These are phyloP conservation scores for Orthosia cruda DNA, from an alignment of 2,888 invertebrate genomes.

Conservation along the genomic window DNA sequence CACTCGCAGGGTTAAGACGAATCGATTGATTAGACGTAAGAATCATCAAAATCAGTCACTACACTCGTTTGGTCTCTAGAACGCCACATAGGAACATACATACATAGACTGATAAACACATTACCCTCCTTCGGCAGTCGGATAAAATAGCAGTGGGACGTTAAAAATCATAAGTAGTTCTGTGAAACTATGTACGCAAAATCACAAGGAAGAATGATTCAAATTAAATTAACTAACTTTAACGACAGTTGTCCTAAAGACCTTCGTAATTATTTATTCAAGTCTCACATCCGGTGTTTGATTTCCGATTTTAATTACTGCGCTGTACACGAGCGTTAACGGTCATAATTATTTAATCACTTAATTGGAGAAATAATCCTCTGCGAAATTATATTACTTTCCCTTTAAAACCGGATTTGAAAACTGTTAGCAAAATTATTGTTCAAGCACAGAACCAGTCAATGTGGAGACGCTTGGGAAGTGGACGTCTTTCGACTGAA, in stretches of 20 bases:
- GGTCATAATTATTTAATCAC: slow-evolving; percentile 7
- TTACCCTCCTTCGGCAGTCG: too few relatives aligned
- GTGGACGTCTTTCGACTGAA: too few relatives aligned
- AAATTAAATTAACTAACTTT: slow-evolving; percentile 1
- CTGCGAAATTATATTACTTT: slow-evolving; percentile 14
- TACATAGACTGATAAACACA: too few relatives aligned
- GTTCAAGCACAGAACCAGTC: too few relatives aligned
- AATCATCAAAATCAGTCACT: too few relatives aligned
- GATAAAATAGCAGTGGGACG: too few relatives aligned
- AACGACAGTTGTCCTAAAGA: slow-evolving; percentile 17
- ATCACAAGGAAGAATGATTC: slow-evolving; percentile 2
- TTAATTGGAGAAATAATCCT: slow-evolving; percentile 19
- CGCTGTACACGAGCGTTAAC: neutral
- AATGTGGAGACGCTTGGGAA: too few relatives aligned
- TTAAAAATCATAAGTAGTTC: too few relatives aligned
- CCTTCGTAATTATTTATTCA: slow-evolving; percentile 31
- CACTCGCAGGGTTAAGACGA: too few relatives aligned
- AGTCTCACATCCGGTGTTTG: slow-evolving; percentile 25
- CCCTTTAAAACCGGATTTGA: slow-evolving; percentile 18
- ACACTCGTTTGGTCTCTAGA: too few relatives aligned
- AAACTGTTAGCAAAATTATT: neutral
- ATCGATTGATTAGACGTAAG: too few relatives aligned
- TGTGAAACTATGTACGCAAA: neutral
- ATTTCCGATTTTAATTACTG: slow-evolving; percentile 34
- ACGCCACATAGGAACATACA: too few relatives aligned